These are phyloP conservation scores for Hypothenemus hampei DNA, from an alignment of 1,140 invertebrate genomes.

Conservation along the genomic window DNA sequence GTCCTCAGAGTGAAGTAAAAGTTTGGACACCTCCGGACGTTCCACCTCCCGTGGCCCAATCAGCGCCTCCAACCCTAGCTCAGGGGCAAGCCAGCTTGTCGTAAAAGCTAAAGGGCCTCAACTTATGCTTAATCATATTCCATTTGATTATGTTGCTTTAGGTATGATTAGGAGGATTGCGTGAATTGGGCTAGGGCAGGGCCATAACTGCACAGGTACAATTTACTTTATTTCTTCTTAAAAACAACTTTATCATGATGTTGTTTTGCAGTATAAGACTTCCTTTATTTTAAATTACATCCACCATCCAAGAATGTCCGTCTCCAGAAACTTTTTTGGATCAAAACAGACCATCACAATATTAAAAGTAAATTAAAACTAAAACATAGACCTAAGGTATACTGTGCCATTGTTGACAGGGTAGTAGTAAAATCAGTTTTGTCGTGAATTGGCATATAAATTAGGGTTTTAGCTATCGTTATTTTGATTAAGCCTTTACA, in stretches of 20 bases:
- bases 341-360: neutral
- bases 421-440: slow-evolving; percentile 35
- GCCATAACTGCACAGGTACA: slow-evolving; percentile 39
- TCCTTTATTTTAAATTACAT: slow-evolving; percentile 10
- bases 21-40: slow-evolving; percentile 60
- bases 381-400: slow-evolving; percentile 3
- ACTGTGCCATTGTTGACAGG: slow-evolving; percentile 34
- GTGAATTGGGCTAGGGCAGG: slow-evolving; percentile 39
- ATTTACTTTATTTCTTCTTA: slow-evolving; percentile 9
- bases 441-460: slow-evolving; percentile 29
- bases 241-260: no score
- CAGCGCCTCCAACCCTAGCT: slow-evolving; percentile 59
- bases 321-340: slow-evolving; percentile 4
- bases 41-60: slow-evolving; percentile 59
- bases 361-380: slow-evolving; percentile 10
- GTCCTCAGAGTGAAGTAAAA: slow-evolving; percentile 67
- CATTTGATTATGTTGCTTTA: slow-evolving; percentile 47
- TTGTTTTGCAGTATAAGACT: slow-evolving; percentile 28
- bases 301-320: slow-evolving; percentile 7
- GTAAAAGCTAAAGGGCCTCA: slow-evolving; percentile 39
- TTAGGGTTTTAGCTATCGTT: slow-evolving; percentile 30
- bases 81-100: slow-evolving; percentile 44
- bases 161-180: slow-evolving; percentile 44
- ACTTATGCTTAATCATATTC: slow-evolving; percentile 43
- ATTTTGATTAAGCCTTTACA: slow-evolving; percentile 33